Base-by-base conservation (phyloP, 2,113 vertebrate species). In the Mormyrus lacerda region DNA sequence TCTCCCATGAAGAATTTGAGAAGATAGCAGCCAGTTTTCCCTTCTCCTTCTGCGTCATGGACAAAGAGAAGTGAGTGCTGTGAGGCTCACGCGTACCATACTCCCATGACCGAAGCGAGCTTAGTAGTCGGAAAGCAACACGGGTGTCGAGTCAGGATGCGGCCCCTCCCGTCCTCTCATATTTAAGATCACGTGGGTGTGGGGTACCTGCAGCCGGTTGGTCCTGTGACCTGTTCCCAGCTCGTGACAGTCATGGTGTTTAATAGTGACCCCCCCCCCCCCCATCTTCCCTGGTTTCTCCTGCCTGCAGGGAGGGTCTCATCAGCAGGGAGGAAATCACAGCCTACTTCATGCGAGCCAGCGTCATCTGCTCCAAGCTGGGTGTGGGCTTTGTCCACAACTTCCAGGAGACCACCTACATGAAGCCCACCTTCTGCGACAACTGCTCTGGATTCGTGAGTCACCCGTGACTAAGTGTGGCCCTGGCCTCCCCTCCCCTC, bases 371-470 rank as follows among this genome's bases (percentile, higher is more conserved):
- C 93, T 98, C 98, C 92, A 99, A 98, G 93, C 93, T 99, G 89
- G 98, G 98, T 89, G 94, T 98, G 87, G 97, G 98, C 55, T 99
- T 99, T 91, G 95, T 97, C 90, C 98, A 99, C 94, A 99, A 96
- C 94, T 99, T 99, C 93, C 98, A 99, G 92, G 98, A 99, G 92
- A 97, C 97, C 89, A 99, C 98, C 87, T 99, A 99, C 92, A 95
- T 99, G 94, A 98, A 98, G 89, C 98, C 98, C 87, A 99, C 98
- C 6, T 99, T 99, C 94, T 99, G 98, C 8, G 98, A 99, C 95
- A 98, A 99, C 95, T 99, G 98, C 92, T 98, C 98, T 89, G 98
- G 98, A 96, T 98, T 99, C 94, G 98, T 99, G 96, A 97, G 98
- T 94, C 69, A 24, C 51, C 87, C n/a, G n/a, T 51, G 44, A 24